Percentiles rank a stretch among this genome's conserved stretches.
Conservation (phyloP, 2,113 vertebrate genomes). For the Boleophthalmus pectinirostris region DNA sequence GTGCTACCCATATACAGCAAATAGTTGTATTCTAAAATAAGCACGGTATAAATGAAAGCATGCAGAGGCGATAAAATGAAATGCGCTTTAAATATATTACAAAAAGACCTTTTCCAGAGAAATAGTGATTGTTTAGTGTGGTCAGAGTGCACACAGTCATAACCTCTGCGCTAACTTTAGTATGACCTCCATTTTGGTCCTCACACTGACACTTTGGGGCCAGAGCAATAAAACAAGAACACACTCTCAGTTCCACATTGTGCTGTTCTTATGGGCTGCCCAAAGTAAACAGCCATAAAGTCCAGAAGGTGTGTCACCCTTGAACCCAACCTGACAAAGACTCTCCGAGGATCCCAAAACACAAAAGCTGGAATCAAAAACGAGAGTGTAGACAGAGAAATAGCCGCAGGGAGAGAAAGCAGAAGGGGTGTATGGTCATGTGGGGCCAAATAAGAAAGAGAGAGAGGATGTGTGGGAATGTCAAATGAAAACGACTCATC, state of each 20-base stretch:
- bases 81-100: not conserved
- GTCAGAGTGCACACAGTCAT: not conserved
- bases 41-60: not conserved
- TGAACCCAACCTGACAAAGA: slow-evolving; percentile 52
- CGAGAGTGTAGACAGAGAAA: slow-evolving; percentile 30
- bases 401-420: slow-evolving; percentile 19
- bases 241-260: slow-evolving; percentile 10
- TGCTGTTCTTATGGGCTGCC: slow-evolving; percentile 44
- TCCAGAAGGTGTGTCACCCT: slow-evolving; percentile 64
- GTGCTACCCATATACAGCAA: no score
- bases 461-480: slow-evolving; percentile 40
- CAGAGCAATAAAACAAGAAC: slow-evolving; percentile 18
- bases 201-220: slow-evolving; percentile 9
- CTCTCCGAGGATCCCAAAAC: slow-evolving; percentile 49
- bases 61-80: not conserved
- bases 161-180: not conserved
- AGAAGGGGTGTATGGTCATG: slow-evolving; percentile 26
- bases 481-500: slow-evolving; percentile 46
- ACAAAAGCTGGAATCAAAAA: slow-evolving; percentile 45
- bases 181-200: slow-evolving; percentile 6
- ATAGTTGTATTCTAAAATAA: not conserved
- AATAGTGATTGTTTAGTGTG: not conserved
- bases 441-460: slow-evolving; percentile 25
- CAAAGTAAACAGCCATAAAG: slow-evolving; percentile 66
- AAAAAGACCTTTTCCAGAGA: not conserved